Conservation (phyloP, 2,113 vertebrate species). For the Salvelinus alpinus region DNA sequence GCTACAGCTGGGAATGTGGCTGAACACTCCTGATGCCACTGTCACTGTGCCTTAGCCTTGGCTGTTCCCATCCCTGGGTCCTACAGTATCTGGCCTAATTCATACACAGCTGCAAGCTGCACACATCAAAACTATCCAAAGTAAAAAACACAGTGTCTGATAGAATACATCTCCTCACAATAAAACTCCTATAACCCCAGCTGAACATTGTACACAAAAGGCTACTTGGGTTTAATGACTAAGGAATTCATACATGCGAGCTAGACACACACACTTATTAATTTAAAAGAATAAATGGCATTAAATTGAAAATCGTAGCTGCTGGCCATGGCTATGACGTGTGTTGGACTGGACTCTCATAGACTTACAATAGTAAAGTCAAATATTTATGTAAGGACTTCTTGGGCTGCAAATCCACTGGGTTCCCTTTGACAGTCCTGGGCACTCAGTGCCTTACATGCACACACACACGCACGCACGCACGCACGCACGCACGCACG, state of each 20-base stretch:
- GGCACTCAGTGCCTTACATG: conserved; percentile 18
- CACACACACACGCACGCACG: neutral
- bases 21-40: neutral
- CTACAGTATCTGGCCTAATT: too few relatives aligned
- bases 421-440: conserved; percentile 29
- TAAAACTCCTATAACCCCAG: too few relatives aligned
- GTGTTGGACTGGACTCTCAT: conserved; percentile 49
- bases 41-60: neutral
- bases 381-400: conserved; percentile 76
- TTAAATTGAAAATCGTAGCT: conserved; percentile 26
- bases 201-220: neutral
- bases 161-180: too few relatives aligned
- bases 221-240: neutral
- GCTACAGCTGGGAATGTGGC: conserved; percentile 48
- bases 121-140: neutral
- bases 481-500: neutral
- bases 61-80: neutral
- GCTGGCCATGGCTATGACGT: conserved; percentile 47
- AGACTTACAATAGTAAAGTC: conserved; percentile 53
- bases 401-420: conserved; percentile 62
- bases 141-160: too few relatives aligned
- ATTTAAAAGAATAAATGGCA: neutral
- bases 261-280: conserved; percentile 1
- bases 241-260: neutral
- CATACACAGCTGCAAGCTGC: neutral